Conservation (phyloP, 1,140 invertebrate genomes). For the Grapholita molesta region DNA sequence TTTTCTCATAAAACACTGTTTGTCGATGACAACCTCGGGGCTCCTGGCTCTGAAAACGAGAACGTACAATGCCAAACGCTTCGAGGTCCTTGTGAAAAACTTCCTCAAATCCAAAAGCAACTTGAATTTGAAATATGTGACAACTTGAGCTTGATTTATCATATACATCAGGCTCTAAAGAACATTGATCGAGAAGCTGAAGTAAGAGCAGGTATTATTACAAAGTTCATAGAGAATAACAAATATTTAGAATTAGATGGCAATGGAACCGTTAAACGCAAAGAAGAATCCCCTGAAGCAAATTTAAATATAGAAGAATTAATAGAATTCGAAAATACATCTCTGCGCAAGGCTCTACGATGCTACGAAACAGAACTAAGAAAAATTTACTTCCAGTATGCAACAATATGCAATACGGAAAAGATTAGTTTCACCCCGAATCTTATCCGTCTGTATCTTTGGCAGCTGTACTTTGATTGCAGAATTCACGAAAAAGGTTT, state of each 20-base stretch:
- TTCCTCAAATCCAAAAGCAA: slow-evolving; percentile 33
- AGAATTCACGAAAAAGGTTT: slow-evolving; percentile 67
- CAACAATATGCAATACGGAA: slow-evolving; percentile 64
- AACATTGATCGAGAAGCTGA: slow-evolving; percentile 53
- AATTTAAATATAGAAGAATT: slow-evolving; percentile 39
- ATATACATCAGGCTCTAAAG: slow-evolving; percentile 54
- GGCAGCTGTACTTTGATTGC: slow-evolving; percentile 80
- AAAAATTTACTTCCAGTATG: slow-evolving; percentile 74
- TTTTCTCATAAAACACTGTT: slow-evolving; percentile 74
- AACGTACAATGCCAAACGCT: slow-evolving; percentile 18
- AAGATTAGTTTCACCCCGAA: slow-evolving; percentile 59
- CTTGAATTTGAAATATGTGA: slow-evolving; percentile 58
- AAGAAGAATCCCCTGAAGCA: slow-evolving; percentile 27
- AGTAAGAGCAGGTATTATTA: slow-evolving; percentile 42
- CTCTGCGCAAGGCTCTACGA: slow-evolving; percentile 60
- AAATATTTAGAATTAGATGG: slow-evolving; percentile 25
- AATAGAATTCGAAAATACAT: slow-evolving; percentile 64
- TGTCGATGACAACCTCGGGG: slow-evolving; percentile 67
- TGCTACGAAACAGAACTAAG: slow-evolving; percentile 68
- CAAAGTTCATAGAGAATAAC: slow-evolving; percentile 57
- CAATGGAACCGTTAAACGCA: slow-evolving; percentile 17
- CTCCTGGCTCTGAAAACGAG: slow-evolving; percentile 22
- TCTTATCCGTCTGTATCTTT: slow-evolving; percentile 77
- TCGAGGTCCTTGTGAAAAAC: slow-evolving; percentile 9
- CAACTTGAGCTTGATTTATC: slow-evolving; percentile 50